These are phyloP conservation scores for Bhutanitis thaidina DNA, from an alignment of 2,888 invertebrate genomes.

Conservation along the genomic window DNA sequence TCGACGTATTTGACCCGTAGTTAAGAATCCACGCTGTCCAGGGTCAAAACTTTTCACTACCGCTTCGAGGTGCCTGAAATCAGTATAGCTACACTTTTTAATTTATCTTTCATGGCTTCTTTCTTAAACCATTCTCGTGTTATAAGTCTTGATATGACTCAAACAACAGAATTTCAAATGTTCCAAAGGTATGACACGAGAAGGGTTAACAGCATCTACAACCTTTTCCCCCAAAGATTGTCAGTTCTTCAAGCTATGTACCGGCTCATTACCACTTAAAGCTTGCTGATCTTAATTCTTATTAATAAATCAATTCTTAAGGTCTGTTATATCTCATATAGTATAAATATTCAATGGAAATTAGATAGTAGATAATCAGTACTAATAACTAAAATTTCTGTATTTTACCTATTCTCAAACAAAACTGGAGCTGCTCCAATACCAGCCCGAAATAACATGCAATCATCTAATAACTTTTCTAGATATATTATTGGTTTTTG, in stretches of 20 bases:
- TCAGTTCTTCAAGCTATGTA: too few species aligned
- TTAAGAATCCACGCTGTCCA: slow-evolving; percentile 61
- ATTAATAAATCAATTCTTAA: too few species aligned
- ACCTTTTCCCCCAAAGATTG: too few species aligned
- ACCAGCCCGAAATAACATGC: slow-evolving; percentile 64
- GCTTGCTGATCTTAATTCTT: too few species aligned
- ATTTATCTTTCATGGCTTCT: background rate
- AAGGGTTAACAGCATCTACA: too few species aligned
- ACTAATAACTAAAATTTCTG: background rate
- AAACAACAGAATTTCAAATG: background rate
- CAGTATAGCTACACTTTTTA: background rate
- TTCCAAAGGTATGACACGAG: too few species aligned
- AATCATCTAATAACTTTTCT: slow-evolving; percentile 54
- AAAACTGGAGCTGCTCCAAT: slow-evolving; percentile 57
- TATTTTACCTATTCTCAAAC: slow-evolving; percentile 53
- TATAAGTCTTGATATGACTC: too few species aligned
- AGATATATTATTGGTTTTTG: slow-evolving; percentile 44
- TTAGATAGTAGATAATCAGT: too few species aligned
- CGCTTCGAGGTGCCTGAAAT: slow-evolving; percentile 56
- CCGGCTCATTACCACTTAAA: too few species aligned
- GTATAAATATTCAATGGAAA: too few species aligned
- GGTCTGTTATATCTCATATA: too few species aligned
- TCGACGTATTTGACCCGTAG: slow-evolving; percentile 55
- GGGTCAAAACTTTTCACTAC: slow-evolving; percentile 69
- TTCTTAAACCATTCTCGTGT: too few species aligned